Evolutionary conservation across 2,797 vertebrate genomes (phyloP).

Genomic region (Pseudopleuronectes americanus): DNA sequence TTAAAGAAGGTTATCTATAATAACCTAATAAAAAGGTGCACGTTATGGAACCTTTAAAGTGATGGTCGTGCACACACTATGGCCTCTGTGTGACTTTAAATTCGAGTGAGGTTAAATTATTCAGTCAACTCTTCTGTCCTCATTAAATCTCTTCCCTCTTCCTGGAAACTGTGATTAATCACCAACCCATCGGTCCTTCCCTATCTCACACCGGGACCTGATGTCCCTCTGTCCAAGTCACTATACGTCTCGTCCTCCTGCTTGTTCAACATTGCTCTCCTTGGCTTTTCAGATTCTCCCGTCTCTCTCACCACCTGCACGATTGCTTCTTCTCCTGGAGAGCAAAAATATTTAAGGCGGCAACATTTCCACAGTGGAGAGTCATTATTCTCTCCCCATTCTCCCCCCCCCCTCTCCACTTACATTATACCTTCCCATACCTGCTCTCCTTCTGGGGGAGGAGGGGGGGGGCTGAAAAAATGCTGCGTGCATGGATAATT

Average conservation of each 20-base stretch:
- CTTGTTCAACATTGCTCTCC: slow-evolving; percentile 20
- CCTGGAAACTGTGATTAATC: slow-evolving; percentile 62
- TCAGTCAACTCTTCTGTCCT: slow-evolving; percentile 31
- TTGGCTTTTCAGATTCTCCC: slow-evolving; percentile 33
- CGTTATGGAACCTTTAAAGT: background rate
- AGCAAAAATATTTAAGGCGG: slow-evolving; percentile 65
- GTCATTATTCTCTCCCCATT: slow-evolving; percentile 59
- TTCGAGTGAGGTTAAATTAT: slow-evolving; percentile 37
- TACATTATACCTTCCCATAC: slow-evolving; percentile 46
- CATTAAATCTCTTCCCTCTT: slow-evolving; percentile 38
- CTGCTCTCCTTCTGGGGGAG: slow-evolving; percentile 55
- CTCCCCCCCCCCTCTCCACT: slow-evolving; percentile 39
- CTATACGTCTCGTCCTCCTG: slow-evolving; percentile 25
- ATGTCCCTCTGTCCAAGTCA: slow-evolving; percentile 31
- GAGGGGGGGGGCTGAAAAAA: slow-evolving; percentile 28
- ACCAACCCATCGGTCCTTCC: slow-evolving; percentile 39
- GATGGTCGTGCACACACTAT: slow-evolving; percentile 2
- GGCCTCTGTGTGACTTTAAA: background rate
- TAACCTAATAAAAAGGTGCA: too few relatives aligned
- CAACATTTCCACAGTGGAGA: slow-evolving; percentile 38
- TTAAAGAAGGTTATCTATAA: too few relatives aligned
- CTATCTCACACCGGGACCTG: slow-evolving; percentile 11
- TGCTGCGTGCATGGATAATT: slow-evolving; percentile 61
- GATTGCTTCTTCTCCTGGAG: slow-evolving; percentile 21
- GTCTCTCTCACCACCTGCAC: slow-evolving; percentile 13